Evolutionary conservation across 1,140 invertebrate genomes (phyloP), one percentile per base, ranked within the genome.

Genomic region (Eupristina koningsbergeri): DNA sequence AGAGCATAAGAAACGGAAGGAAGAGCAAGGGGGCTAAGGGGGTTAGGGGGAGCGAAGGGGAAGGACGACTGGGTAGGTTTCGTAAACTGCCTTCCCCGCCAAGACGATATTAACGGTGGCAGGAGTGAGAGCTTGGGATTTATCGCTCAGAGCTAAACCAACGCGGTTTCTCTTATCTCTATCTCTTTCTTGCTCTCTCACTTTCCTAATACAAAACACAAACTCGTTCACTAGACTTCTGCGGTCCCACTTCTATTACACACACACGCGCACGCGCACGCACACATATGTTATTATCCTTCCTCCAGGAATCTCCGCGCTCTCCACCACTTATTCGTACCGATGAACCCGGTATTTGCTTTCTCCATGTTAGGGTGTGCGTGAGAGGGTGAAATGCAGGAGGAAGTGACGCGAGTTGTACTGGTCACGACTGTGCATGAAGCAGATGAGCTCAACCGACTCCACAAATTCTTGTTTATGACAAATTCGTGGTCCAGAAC

Each of bases 191-290:
- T n/a, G 8, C 26, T 22, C 86, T 87, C 86, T 0, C 39, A 13
- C 26, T 47, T 81, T 87, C 89, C 89, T 89, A 90, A 91, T 91
- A 90, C 88, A 88, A 90, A 90, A 91, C 90, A 90, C 89, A 90
- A 90, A 91, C 89, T 89, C 89, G 86, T 87, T 84, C 85, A 86
- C 86, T 84, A 86, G 86, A 87, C 87, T 87, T 85, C 85, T 87
- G 87, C 85, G 85, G 86, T 89, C 86, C 47, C n/a, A 39, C 50
- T 39, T 26, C 31, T 11, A 31, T 36, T 75, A 53, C 53, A 80
- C 53, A 36, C 41, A 11, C 11, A 11, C 41, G 41, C 41, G 41
- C 41, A 11, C 11, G 6, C 41, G 41, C 41, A 45, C 41, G 41
- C 41, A 11, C 11, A 11, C 11, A 77, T 77, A 41, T 39, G 13